These are phyloP conservation scores for Microtus montanus DNA, from an alignment of 2,113 vertebrate genomes.

Conservation along the genomic window DNA sequence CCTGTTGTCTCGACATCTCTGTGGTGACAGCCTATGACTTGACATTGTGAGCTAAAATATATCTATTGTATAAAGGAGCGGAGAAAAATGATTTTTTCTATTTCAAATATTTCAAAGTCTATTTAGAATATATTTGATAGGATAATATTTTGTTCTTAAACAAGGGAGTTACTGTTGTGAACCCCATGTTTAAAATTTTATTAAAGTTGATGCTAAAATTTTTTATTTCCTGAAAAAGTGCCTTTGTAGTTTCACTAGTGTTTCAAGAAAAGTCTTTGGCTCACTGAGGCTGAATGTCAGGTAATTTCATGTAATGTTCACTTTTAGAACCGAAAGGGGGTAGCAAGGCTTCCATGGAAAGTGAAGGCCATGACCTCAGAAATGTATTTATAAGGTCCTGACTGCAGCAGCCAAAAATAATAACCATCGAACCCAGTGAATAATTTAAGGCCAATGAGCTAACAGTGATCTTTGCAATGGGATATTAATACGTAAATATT, in stretches of 20 bases:
- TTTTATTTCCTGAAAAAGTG: conserved; percentile 47
- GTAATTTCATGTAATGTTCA: conserved; percentile 75
- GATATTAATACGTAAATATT: conserved; percentile 82
- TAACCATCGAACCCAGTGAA: conserved; percentile 80
- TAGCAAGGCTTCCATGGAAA: conserved; percentile 73
- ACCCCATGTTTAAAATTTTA: conserved; percentile 37
- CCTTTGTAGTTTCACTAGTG: conserved; percentile 44
- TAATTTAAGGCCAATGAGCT: conserved; percentile 83
- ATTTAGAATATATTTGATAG: conserved; percentile 48
- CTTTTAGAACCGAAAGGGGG: conserved; percentile 54
- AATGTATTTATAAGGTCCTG: conserved; percentile 81
- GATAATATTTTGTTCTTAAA: conserved; percentile 45
- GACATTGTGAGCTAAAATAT: not conserved
- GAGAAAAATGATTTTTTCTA: conserved; percentile 12
- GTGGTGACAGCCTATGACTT: not conserved
- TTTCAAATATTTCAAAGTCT: conserved; percentile 13
- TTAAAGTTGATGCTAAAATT: conserved; percentile 60
- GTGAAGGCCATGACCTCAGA: conserved; percentile 74
- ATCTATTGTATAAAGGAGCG: not conserved
- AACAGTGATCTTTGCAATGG: conserved; percentile 80
- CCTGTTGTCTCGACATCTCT: not conserved
- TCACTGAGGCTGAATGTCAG: conserved; percentile 76
- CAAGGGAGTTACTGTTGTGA: conserved; percentile 31
- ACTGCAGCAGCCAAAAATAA: conserved; percentile 81
- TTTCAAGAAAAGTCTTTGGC: conserved; percentile 61